A percentile compares a stretch with the other conserved stretches of the same genome.
These are phyloP conservation scores for Tangara arthus DNA, from an alignment of 2,797 vertebrate genomes.

Conservation along the genomic window DNA sequence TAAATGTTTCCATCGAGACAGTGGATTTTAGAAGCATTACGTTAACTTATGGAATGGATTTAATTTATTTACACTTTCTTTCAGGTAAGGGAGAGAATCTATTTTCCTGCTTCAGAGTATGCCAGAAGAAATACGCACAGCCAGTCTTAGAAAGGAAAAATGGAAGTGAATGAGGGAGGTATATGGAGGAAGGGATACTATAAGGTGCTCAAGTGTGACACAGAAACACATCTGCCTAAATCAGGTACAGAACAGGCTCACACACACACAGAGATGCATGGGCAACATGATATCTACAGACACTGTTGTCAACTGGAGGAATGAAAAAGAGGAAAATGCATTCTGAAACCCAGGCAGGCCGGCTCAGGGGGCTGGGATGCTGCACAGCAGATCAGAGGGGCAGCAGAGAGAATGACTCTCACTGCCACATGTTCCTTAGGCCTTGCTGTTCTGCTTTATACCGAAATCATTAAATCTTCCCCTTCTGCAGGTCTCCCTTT, in stretches of 20 bases:
- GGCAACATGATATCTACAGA: slow-evolving; percentile 44
- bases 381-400: slow-evolving; percentile 24
- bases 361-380: slow-evolving; percentile 17
- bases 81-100: background rate
- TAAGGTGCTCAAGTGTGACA: slow-evolving; percentile 19
- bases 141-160: slow-evolving; percentile 29
- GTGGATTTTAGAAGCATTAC: background rate
- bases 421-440: background rate
- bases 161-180: background rate
- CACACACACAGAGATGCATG: slow-evolving; percentile 33
- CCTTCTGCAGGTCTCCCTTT: background rate
- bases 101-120: slow-evolving; percentile 42
- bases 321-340: slow-evolving; percentile 33
- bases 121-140: slow-evolving; percentile 37
- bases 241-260: background rate
- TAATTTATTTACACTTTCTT: background rate
- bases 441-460: background rate
- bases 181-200: background rate
- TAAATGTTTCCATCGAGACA: background rate
- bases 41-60: background rate
- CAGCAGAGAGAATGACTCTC: slow-evolving; percentile 32
- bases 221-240: slow-evolving; percentile 43
- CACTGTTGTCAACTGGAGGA: slow-evolving; percentile 37
- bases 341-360: slow-evolving; percentile 72
- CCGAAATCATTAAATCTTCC: background rate